Base-by-base conservation (phyloP, 2,888 invertebrate genomes). In the Mesorhabditis spiculigera region DNA sequence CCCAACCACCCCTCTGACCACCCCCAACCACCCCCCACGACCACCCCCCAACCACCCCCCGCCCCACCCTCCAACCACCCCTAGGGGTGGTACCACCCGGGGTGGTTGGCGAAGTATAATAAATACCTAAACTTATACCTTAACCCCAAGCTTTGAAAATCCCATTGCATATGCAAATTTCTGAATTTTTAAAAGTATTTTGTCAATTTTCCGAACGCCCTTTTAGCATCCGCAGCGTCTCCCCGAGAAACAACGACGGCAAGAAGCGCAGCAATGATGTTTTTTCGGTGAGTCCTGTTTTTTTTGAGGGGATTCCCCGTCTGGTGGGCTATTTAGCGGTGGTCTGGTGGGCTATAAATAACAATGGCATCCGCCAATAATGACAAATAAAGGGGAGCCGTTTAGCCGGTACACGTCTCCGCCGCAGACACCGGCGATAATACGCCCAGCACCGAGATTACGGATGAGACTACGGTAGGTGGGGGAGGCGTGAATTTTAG, bases 141-240 rank as follows among this genome's bases (percentile, higher is more conserved):
- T 28, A 28, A 28, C 28, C 28, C n/a, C 28, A 28, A 28, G 28
- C 28, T 28, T 28, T 28, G 1, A 28, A 28, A 28, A 28, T 28
- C 28, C 28, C 28, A 28, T 28, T 28, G 28, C 28, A 28, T 28
- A 28, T 28, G 28, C 28, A 28, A 28, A 28, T 45, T 63, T 65
- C 62, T 66, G 16, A 58, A 61, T 70, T 10, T 67, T n/a, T 43
- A n/a, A 68, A 6, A 10, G n/a, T 4, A 4, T 44, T 16, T 10
- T 45, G 10, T 71, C 4, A 4, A 68, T 10, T 50, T 65, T 16
- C 0, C 45, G 58, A 45, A 4, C 50, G 28, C 10, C 45, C 41
- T 71, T 78, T 70, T 71, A 83, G 83, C 68, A 83, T 83, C 68
- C 77, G 83, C 5, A 84, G 83, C 65, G 82, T 83, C 13, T 83